Evolutionary conservation across 2,797 vertebrate species (phyloP), one percentile per base, ranked within the genome.

Genomic region (Sebastes nivosus): DNA sequence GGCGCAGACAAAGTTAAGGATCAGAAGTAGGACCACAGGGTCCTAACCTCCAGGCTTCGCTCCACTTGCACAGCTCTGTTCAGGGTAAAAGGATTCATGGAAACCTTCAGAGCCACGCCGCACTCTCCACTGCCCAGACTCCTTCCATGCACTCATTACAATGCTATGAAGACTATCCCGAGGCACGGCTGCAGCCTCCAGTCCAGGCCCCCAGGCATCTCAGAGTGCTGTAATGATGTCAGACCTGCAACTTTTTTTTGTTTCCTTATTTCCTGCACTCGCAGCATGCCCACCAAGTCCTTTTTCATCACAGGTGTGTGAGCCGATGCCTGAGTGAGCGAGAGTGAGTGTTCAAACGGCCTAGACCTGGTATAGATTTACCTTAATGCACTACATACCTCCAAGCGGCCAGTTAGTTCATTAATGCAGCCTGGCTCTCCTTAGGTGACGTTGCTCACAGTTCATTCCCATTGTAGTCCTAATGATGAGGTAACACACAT

Each of bases 381-480:
- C 85, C 88, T 85, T 90, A 91, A 91, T 91, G 82, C 88, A 81
- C 86, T 77, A 57, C 92, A 90, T 81, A 83, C 82, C 82, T 77
- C 30, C 13, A 42, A 88, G 72, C 63, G 75, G 85, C 90, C 87
- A 91, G 81, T 79, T 73, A 92, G 88, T 93, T 94, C 88, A 93
- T 93, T 93, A 94, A 75, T 73, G 79, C 32, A 61, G 79, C 83
- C 84, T 75, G 88, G 84, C 81, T 86, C 87, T 84, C 81, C 83
- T 79, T 77, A 72, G 74, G 82, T 92, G 87, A 90, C 79, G 88
- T 88, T 77, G 81, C 89, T 94, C 90, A 92, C 93, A 95, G 94
- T 92, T 94, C 93, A 92, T 94, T 95, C 81, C 86, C 87, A 93
- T 92, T 94, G 92, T 91, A 75, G 82, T 76, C n/a, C 73, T 93